These are phyloP conservation scores for Micromussa lordhowensis DNA, from an alignment of 92 coral and sea anemone genomes.

Conservation along the genomic window DNA sequence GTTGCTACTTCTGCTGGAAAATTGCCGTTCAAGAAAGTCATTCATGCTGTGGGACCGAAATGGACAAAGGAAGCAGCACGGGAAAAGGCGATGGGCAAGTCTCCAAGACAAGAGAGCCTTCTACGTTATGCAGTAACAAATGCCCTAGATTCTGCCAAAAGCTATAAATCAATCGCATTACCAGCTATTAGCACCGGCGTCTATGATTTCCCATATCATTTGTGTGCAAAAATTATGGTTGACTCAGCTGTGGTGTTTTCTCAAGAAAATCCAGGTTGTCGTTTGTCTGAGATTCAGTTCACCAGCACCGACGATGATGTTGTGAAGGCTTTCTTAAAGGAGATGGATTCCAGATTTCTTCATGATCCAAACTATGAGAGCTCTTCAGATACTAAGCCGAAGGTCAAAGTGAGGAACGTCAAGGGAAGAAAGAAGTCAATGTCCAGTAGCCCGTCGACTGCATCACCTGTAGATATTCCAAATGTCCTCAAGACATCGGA, in stretches of 20 bases:
- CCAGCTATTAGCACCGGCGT: conserved; percentile 83
- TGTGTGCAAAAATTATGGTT: conserved; percentile 72
- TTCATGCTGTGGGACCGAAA: conserved; percentile 76
- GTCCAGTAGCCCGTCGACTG: not conserved
- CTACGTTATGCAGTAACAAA: conserved; percentile 45
- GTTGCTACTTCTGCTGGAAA: conserved; percentile 68
- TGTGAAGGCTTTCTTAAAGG: conserved; percentile 44
- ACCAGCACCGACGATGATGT: conserved; percentile 59
- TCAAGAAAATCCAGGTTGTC: conserved; percentile 30
- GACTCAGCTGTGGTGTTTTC: conserved; percentile 54
- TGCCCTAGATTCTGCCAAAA: conserved; percentile 52
- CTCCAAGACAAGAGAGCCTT: conserved; percentile 37
- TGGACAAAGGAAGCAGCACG: conserved; percentile 47
- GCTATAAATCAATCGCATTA: conserved; percentile 64
- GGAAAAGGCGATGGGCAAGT: conserved; percentile 14
- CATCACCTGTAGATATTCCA: not conserved
- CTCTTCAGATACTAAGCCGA: conserved; percentile 17
- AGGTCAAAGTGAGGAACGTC: not conserved
- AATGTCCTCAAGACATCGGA: conserved; percentile 39
- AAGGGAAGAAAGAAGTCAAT: not conserved
- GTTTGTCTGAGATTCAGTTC: conserved; percentile 72
- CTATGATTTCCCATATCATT: conserved; percentile 64
- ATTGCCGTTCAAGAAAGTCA: conserved; percentile 67
- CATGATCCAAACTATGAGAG: conserved; percentile 37
- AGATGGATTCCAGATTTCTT: conserved; percentile 56